phyloP scores from a whole-genome alignment of 2,113 vertebrate genomes.

The Dissostichus mawsoni region DNA sequence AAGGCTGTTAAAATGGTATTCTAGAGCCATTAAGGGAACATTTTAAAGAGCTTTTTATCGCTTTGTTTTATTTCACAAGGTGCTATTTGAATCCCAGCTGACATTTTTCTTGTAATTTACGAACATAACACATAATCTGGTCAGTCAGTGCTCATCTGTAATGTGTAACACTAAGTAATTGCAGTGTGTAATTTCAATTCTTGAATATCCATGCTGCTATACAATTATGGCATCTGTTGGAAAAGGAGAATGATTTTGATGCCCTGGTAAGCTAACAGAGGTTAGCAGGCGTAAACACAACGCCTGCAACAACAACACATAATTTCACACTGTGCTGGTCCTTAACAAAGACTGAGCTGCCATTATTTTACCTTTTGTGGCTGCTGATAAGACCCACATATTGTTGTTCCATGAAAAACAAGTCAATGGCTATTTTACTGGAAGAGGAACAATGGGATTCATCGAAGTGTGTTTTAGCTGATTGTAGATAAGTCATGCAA shows the following conservation, averaged over 20 bases:
- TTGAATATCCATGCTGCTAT: constrained; percentile 50
- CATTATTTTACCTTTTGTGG: constrained; percentile 61
- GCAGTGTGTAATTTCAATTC: constrained; percentile 10
- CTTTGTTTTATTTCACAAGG: not conserved
- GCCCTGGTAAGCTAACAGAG: constrained; percentile 57
- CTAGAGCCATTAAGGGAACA: not conserved
- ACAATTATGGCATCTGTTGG: constrained; percentile 34
- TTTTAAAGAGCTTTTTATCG: no score
- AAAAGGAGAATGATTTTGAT: constrained; percentile 48
- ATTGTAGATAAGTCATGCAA: constrained; percentile 51
- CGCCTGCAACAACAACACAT: constrained; percentile 60
- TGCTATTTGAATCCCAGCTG: not conserved
- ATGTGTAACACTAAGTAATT: constrained; percentile 12
- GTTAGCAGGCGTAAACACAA: constrained; percentile 58
- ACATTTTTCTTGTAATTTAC: constrained; percentile 4
- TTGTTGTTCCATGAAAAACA: constrained; percentile 46
- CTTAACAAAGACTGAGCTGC: constrained; percentile 70
- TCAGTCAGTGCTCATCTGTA: constrained; percentile 28
- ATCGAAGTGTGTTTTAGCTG: constrained; percentile 9
- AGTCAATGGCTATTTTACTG: constrained; percentile 40
- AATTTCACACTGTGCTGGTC: constrained; percentile 74
- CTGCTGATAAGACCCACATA: constrained; percentile 46
- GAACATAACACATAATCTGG: not conserved
- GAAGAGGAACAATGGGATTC: constrained; percentile 35
- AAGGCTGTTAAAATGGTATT: not conserved